These are phyloP conservation scores for Phrynocephalus vlangalii DNA, from an alignment of 2,797 vertebrate species.

Conservation along the genomic window DNA sequence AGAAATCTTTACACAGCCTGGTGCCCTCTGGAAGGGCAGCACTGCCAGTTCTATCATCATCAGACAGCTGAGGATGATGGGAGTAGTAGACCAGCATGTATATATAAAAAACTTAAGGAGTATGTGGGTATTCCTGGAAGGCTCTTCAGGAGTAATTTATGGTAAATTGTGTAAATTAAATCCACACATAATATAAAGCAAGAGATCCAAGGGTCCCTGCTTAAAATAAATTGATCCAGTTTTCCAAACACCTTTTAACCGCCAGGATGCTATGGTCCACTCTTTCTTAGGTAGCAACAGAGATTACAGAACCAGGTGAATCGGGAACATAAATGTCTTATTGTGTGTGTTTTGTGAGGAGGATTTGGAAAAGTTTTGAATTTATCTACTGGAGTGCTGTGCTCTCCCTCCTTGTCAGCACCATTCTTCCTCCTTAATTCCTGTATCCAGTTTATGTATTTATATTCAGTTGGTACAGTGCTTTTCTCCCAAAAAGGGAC, in stretches of 20 bases:
- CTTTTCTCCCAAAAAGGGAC: background rate
- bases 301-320: background rate
- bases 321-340: background rate
- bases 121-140: background rate
- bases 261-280: background rate
- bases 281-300: background rate
- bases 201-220: background rate
- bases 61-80: too few relatives aligned
- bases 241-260: background rate
- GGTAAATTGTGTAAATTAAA: background rate
- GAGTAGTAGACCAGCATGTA: background rate
- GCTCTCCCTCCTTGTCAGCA: background rate
- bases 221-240: background rate
- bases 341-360: background rate
- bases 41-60: background rate
- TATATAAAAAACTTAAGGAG: background rate
- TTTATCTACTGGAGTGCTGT: background rate
- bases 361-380: background rate
- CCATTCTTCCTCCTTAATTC: background rate
- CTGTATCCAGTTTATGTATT: background rate
- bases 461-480: background rate
- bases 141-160: background rate
- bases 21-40: too few relatives aligned
- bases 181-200: background rate
- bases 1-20: background rate